Evolutionary conservation across 2,113 vertebrate species (phyloP).

Genomic region (Pseudorhombus dupliciocellatus): DNA sequence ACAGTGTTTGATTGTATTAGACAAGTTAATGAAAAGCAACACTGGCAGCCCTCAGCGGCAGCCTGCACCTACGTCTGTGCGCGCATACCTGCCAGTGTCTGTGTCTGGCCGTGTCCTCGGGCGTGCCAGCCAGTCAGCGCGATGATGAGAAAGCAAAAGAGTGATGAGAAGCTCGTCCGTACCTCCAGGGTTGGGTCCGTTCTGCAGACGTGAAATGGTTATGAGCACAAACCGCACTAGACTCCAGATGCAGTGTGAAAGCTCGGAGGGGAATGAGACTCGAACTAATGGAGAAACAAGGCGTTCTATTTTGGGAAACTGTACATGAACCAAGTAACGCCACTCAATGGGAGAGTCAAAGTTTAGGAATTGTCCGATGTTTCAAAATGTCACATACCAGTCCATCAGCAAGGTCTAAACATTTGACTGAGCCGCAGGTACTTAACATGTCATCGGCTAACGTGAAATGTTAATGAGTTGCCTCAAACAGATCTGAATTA

Average conservation of each 20-base stretch:
- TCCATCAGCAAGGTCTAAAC: slow-evolving; percentile 7
- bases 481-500: neutral
- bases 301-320: neutral
- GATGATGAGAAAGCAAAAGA: slow-evolving; percentile 69
- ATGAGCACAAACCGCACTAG: slow-evolving; percentile 46
- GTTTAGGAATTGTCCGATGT: slow-evolving; percentile 4
- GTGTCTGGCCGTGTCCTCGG: slow-evolving; percentile 56
- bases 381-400: neutral
- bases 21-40: slow-evolving; percentile 79
- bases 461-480: neutral
- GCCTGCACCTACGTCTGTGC: slow-evolving; percentile 65
- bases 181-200: slow-evolving; percentile 47
- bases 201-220: slow-evolving; percentile 52
- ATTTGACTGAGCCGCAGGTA: slow-evolving; percentile 5
- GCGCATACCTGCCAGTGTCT: slow-evolving; percentile 63
- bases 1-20: slow-evolving; percentile 74
- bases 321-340: neutral
- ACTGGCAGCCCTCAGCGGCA: slow-evolving; percentile 47
- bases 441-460: slow-evolving; percentile 5
- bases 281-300: slow-evolving; percentile 8
- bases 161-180: slow-evolving; percentile 69
- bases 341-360: slow-evolving; percentile 8
- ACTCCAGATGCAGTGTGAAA: slow-evolving; percentile 13
- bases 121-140: slow-evolving; percentile 58
- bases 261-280: neutral